Conservation (phyloP, 1,140 invertebrate species). For the Magallana gigas region DNA sequence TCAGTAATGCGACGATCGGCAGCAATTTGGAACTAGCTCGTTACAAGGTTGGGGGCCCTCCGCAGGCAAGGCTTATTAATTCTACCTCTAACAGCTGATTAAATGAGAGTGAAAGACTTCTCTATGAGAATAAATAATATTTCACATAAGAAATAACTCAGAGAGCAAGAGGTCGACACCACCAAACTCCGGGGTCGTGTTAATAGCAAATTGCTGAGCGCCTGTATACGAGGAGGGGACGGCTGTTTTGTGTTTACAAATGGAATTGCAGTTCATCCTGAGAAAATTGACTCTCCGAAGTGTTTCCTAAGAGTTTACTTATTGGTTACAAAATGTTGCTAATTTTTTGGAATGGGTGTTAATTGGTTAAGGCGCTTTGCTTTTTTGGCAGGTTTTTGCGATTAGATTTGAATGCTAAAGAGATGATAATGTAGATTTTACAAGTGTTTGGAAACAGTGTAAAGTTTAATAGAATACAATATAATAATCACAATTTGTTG, state of each 20-base stretch:
- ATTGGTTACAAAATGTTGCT: constrained; percentile 22
- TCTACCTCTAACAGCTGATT: constrained; percentile 29
- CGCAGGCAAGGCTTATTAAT: constrained; percentile 22
- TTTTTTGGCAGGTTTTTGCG: neutral
- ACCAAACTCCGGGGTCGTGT: constrained; percentile 12
- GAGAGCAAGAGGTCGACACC: neutral
- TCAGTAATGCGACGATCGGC: neutral
- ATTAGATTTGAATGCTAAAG: neutral
- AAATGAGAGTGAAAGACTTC: constrained; percentile 31
- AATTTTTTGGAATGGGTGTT: constrained; percentile 7
- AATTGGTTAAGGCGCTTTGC: neutral
- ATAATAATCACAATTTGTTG: no score
- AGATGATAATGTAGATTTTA: neutral
- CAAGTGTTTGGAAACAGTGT: neutral
- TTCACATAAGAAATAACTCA: constrained; percentile 31
- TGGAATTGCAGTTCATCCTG: constrained; percentile 28
- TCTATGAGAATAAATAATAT: constrained; percentile 39
- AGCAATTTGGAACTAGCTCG: constrained; percentile 33
- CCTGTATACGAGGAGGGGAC: neutral
- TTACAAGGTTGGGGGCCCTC: constrained; percentile 22
- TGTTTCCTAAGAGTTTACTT: constrained; percentile 3
- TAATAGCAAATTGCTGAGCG: constrained; percentile 23
- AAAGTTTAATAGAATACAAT: no score
- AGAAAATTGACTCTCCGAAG: neutral
- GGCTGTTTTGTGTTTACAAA: constrained; percentile 36